Evolutionary conservation across 2,888 invertebrate genomes (phyloP).

Genomic region (Carabus problematicus): DNA sequence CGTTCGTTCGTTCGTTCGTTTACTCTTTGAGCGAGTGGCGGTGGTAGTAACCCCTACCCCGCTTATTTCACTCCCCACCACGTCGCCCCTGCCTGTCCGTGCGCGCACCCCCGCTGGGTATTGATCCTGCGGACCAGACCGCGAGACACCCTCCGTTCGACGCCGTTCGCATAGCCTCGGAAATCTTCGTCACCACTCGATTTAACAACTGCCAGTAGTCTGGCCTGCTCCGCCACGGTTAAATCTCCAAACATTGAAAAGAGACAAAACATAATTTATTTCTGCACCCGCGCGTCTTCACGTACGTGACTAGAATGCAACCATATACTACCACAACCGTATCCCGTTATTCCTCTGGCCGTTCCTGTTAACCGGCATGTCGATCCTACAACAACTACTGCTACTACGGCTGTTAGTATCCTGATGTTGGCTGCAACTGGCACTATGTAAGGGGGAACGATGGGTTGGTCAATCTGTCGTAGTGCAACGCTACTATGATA

Average conservation of each 20-base stretch:
- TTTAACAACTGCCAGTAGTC: conserved; percentile 50
- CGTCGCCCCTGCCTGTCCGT: conserved; percentile 35
- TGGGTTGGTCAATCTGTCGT: neutral
- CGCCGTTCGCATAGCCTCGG: conserved; percentile 51
- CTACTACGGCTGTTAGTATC: neutral
- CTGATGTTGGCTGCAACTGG: neutral
- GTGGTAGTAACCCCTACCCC: conserved; percentile 3
- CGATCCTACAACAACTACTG: neutral
- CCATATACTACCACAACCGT: no score
- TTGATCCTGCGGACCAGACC: conserved; percentile 57
- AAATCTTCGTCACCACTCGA: conserved; percentile 53
- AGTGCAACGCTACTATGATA: neutral
- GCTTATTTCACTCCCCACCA: no score
- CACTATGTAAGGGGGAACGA: neutral
- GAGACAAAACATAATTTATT: conserved; percentile 43
- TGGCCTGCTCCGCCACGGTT: conserved; percentile 42
- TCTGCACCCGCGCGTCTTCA: conserved; percentile 32
- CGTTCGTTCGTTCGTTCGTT: no score
- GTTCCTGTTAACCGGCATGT: conserved; percentile 13
- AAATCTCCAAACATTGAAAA: conserved; percentile 44
- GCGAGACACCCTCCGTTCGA: conserved; percentile 55
- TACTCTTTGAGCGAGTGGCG: neutral
- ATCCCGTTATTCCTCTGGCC: neutral
- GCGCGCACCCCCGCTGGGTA: conserved; percentile 51
- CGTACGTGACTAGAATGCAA: conserved; percentile 32